Evolutionary conservation across 2,113 vertebrate species (phyloP), one percentile per base, ranked within the genome.

Genomic region (Microcebus jonahi): DNA sequence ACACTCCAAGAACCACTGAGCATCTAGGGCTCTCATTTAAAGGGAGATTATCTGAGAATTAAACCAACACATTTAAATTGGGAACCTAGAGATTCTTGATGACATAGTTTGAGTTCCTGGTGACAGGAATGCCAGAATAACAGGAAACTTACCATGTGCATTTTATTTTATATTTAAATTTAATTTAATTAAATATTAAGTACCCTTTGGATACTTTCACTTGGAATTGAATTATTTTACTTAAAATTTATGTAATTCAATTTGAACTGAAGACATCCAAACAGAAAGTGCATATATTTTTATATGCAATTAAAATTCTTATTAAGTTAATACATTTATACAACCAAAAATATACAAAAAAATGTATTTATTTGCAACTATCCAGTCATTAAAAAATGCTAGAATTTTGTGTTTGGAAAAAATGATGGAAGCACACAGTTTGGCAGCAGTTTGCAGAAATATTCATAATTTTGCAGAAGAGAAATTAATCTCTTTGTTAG

Each of bases 311-410:
- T 85, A 80, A 80, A 81, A 81, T 17, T 63, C 10, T 68, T 34
- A 89, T 61, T 89, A 94, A 88, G 68, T 88, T 61, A 92, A 75
- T n/a, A 94, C 80, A 31, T 80, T 61, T 13, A 17, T 36, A 36
- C 1, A 88, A 86, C 31, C 36, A 53, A 89, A 92, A 82, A 21
- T 17, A 85, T 55, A 73, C 15, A 29, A 77, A 83, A 59, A n/a
- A 59, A 18, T 68, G 25, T 48, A 1, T 59, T 84, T 42, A 48
- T 1, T 76, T 95, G 39, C 36, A 90, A 68, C 70, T 84, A 31
- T 90, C 9, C 6, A 70, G 25, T 61, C 34, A 73, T 90, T 50
- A 85, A 31, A 39, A 79, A 90, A 59, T 77, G 50, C 61, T 25
- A 14, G 42, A 84, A 83, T 48, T 77, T 59, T 68, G 20, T 80